These are phyloP conservation scores for Leucoma salicis DNA, from an alignment of 2,888 invertebrate species.

Conservation along the genomic window DNA sequence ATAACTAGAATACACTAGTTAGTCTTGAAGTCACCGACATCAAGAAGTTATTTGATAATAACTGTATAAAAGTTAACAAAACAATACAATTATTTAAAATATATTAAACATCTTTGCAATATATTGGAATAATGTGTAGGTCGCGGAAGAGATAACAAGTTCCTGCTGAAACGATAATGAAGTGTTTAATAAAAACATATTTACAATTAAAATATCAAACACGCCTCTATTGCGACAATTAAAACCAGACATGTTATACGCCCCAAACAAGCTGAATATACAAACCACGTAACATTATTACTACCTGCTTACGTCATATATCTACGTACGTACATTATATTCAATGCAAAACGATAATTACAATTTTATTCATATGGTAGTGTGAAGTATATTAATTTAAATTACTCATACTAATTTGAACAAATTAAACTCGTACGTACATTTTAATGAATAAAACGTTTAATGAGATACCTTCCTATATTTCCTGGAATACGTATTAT, in stretches of 20 bases:
- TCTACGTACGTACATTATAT: no score
- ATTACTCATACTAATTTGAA: conserved; percentile 18
- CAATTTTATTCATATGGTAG: conserved; percentile 16
- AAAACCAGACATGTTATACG: conserved; percentile 35
- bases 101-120: no score
- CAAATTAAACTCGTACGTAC: conserved; percentile 5
- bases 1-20: no score
- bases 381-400: conserved; percentile 11
- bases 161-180: conserved; percentile 46
- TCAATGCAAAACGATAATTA: conserved; percentile 13
- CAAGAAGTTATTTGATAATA: no score
- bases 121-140: conserved; percentile 20
- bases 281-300: background rate
- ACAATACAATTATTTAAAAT: no score
- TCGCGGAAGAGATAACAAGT: conserved; percentile 47
- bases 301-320: conserved; percentile 18
- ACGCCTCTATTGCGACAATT: conserved; percentile 17
- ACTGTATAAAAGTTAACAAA: no score
- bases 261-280: conserved; percentile 32
- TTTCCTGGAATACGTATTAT: no score
- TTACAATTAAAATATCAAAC: conserved; percentile 32
- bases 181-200: conserved; percentile 30
- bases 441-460: no score
- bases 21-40: no score
- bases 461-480: no score